Evolutionary conservation across 1,140 invertebrate genomes (phyloP).

Genomic region (Geopemphigus sp.): DNA sequence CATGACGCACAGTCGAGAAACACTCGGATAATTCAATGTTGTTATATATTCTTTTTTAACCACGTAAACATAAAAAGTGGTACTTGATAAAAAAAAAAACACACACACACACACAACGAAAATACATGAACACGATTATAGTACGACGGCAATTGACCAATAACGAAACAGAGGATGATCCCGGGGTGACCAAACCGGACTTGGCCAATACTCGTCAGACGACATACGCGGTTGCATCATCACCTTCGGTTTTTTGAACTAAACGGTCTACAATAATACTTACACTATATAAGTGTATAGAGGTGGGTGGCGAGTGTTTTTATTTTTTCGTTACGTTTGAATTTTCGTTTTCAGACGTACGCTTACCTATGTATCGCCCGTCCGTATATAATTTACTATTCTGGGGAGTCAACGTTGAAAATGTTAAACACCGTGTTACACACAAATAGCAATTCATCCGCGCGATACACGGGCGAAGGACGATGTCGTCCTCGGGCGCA

Average conservation of each 20-base stretch:
- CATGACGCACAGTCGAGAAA: not conserved
- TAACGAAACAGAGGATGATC: slow-evolving; percentile 34
- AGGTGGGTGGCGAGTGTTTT: too few relatives aligned
- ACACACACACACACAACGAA: too few relatives aligned
- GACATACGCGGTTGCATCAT: slow-evolving; percentile 15
- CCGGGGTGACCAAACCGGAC: slow-evolving; percentile 35
- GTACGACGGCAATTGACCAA: slow-evolving; percentile 22
- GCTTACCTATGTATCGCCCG: too few relatives aligned
- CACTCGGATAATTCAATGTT: slow-evolving; percentile 4
- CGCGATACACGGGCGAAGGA: not conserved
- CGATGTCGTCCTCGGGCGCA: not conserved
- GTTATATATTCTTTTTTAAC: not conserved
- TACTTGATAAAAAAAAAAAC: not conserved
- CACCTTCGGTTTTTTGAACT: slow-evolving; percentile 14
- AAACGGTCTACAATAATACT: not conserved
- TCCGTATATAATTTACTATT: too few relatives aligned
- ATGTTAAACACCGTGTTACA: not conserved
- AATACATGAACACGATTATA: not conserved
- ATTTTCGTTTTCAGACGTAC: not conserved
- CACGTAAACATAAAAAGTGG: not conserved
- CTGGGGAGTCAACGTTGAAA: not conserved
- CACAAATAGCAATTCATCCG: not conserved
- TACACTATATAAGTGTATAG: not conserved
- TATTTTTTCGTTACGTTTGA: not conserved
- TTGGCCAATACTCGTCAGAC: slow-evolving; percentile 21